Evolutionary conservation across 2,797 vertebrate genomes (phyloP).

Genomic region (Gymnothorax reevesii): DNA sequence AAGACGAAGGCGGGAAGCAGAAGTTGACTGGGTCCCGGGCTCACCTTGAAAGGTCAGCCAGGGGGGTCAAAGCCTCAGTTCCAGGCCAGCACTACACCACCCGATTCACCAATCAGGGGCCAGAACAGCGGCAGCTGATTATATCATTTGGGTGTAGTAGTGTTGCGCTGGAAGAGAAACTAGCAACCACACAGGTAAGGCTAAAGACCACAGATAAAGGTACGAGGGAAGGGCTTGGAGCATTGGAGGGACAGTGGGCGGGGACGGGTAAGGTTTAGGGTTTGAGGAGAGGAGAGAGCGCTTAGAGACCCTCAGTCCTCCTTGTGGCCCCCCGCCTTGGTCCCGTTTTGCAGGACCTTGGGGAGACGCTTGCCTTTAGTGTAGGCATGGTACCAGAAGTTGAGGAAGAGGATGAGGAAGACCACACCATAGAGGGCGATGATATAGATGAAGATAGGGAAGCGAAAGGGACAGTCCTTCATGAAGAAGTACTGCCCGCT

Average conservation of each 20-base stretch:
- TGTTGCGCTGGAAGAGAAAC: background rate
- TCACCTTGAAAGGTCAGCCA: background rate
- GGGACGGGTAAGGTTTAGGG: background rate
- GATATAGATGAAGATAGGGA: conserved; percentile 89
- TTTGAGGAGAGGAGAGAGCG: background rate
- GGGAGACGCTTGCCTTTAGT: conserved; percentile 92
- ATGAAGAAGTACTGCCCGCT: conserved; percentile 90
- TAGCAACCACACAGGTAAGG: background rate
- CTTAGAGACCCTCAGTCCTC: background rate
- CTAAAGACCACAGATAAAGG: background rate
- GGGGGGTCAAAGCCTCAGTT: background rate
- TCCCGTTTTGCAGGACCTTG: conserved; percentile 76
- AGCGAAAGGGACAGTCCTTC: conserved; percentile 87
- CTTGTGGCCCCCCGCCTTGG: conserved; percentile 45
- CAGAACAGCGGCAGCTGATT: background rate
- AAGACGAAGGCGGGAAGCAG: background rate
- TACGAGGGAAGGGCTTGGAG: background rate
- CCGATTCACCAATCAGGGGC: background rate
- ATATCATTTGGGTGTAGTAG: background rate
- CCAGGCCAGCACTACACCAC: background rate
- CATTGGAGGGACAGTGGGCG: background rate
- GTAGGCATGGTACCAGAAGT: conserved; percentile 97
- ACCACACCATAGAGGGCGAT: conserved; percentile 82
- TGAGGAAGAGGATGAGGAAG: conserved; percentile 90
- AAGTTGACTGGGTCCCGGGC: background rate